A percentile compares a stretch with the other conserved stretches of the same genome.
These are phyloP conservation scores for Pseudotriccus pelzelni DNA, from an alignment of 2,797 vertebrate genomes.

Conservation along the genomic window DNA sequence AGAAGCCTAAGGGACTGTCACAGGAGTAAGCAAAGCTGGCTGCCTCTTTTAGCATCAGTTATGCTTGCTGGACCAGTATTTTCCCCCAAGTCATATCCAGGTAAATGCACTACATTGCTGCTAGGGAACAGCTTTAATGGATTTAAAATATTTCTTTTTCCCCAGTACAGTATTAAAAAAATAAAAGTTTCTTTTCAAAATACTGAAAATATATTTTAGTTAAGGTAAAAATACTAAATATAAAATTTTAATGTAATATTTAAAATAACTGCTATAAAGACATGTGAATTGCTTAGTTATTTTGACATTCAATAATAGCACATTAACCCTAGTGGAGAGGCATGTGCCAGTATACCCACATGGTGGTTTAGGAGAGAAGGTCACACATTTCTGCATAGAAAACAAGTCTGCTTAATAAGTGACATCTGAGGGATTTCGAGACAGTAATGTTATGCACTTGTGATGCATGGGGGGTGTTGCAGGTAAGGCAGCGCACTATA, in stretches of 20 bases:
- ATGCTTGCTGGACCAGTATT: not conserved
- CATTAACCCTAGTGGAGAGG: not conserved
- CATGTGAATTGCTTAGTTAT: slow-evolving; percentile 38
- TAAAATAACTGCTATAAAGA: slow-evolving; percentile 60
- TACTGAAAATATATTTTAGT: slow-evolving; percentile 68
- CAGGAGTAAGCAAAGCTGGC: slow-evolving; percentile 1
- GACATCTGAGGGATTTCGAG: not conserved
- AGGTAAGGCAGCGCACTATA: slow-evolving; percentile 20
- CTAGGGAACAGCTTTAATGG: not conserved
- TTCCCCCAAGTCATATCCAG: not conserved
- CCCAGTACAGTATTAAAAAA: slow-evolving; percentile 67
- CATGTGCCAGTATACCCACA: slow-evolving; percentile 19
- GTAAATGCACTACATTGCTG: slow-evolving; percentile 7
- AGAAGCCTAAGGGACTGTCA: not conserved
- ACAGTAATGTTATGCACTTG: not conserved
- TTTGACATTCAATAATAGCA: slow-evolving; percentile 59
- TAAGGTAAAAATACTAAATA: slow-evolving; percentile 68
- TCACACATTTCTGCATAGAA: slow-evolving; percentile 56
- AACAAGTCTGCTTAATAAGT: slow-evolving; percentile 17
- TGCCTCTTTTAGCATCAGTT: not conserved
- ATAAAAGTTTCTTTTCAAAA: slow-evolving; percentile 65
- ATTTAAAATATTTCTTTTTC: slow-evolving; percentile 33
- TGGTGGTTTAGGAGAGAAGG: slow-evolving; percentile 25
- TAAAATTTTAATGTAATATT: slow-evolving; percentile 56
- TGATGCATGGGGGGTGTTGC: not conserved